These are phyloP conservation scores for Boulengerochromis microlepis DNA, from an alignment of 2,113 vertebrate genomes.

Conservation along the genomic window DNA sequence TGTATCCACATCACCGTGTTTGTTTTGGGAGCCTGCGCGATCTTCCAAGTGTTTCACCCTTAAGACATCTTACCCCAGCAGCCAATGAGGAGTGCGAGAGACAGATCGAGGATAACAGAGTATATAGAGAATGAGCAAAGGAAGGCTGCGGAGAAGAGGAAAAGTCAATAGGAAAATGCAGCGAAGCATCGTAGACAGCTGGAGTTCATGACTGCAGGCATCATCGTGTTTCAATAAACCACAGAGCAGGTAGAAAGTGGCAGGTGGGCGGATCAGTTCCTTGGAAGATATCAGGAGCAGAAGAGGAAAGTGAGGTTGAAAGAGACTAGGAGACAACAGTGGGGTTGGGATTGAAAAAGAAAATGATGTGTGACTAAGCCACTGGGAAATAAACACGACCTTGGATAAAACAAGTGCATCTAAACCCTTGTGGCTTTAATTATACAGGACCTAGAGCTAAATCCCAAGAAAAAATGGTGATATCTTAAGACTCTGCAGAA, in stretches of 20 bases:
- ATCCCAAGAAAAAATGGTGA: not conserved
- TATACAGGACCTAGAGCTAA: not conserved
- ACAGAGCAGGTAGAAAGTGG: not conserved
- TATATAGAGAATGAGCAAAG: not conserved
- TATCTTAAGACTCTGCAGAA: not conserved
- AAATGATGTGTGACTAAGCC: not conserved
- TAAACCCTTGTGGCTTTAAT: not conserved
- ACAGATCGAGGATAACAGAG: not conserved
- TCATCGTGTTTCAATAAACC: not conserved
- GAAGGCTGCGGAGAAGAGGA: not conserved
- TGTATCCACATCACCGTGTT: not conserved
- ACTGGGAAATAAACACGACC: not conserved
- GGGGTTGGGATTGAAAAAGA: not conserved
- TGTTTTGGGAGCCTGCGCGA: not conserved
- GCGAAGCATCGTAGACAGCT: not conserved
- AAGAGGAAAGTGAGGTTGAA: not conserved
- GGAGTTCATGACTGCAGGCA: not conserved
- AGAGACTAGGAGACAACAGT: not conserved
- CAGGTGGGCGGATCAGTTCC: not conserved
- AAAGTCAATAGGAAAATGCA: constrained; percentile 9
- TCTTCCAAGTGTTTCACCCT: not conserved
- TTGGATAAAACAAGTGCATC: not conserved
- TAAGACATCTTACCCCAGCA: not conserved
- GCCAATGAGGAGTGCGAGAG: not conserved
- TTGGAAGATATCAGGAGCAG: not conserved